phyloP scores from a whole-genome alignment of 1,140 invertebrate species.

The Procambarus clarkii region DNA sequence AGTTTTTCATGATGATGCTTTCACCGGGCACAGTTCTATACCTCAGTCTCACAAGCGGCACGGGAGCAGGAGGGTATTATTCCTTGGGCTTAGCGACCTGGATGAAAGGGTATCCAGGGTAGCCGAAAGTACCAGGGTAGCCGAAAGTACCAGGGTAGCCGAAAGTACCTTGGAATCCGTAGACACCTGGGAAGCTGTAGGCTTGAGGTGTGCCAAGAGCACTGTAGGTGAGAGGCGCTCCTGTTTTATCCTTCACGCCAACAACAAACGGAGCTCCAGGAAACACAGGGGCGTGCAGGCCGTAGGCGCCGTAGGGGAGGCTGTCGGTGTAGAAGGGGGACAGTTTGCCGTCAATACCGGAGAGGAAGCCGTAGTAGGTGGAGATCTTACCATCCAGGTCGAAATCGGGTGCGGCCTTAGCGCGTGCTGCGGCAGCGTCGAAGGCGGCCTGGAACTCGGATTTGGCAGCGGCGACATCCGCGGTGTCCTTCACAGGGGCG shows the following conservation, averaged over 20 bases:
- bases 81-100: background rate
- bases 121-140: background rate
- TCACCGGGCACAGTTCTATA: too few relatives aligned
- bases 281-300: slow-evolving; percentile 5
- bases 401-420: slow-evolving; percentile 19
- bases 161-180: background rate
- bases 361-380: slow-evolving; percentile 27
- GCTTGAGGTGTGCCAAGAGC: background rate
- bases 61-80: background rate
- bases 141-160: background rate
- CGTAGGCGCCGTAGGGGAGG: slow-evolving; percentile 6
- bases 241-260: background rate
- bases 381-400: slow-evolving; percentile 25
- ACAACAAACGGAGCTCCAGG: background rate
- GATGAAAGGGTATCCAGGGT: background rate
- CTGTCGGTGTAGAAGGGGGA: slow-evolving; percentile 15
- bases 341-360: slow-evolving; percentile 15
- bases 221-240: background rate
- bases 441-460: slow-evolving; percentile 28
- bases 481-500: slow-evolving; percentile 23
- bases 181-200: background rate
- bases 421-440: slow-evolving; percentile 13
- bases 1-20: too few relatives aligned
- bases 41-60: background rate
- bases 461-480: slow-evolving; percentile 44